Evolutionary conservation across 2,113 vertebrate genomes (phyloP), one percentile per base, ranked within the genome.

Genomic region (Opisthocomus hoazin): DNA sequence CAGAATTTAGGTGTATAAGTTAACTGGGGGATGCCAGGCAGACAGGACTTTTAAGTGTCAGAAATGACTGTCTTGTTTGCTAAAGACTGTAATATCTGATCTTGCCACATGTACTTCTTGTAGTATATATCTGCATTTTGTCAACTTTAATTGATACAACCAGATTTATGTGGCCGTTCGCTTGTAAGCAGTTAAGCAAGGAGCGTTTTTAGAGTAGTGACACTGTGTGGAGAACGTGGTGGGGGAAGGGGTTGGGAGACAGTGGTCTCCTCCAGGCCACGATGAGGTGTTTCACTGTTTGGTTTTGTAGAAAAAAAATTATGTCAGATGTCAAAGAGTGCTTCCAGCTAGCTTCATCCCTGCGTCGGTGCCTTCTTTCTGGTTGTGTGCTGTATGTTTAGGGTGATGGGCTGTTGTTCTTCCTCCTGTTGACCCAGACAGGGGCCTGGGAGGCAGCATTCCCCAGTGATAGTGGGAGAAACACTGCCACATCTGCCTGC

Each of bases 11-110:
- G 11, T 68, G 16, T 43, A 3, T 61, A 53, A 46, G 48, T 51
- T 93, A 56, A 36, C 51, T 16, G 13, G 9, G 23, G 39, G 4
- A 24, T 6, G 2, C 70, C 1, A 4, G 74, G 37, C 0, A 0
- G 45, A 14, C 71, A 71, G 22, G 63, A 79, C 51, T 81, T 81
- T 81, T 12, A 51, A 63, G 36, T 73, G 73, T 64, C 61, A 84
- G 57, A 92, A 86, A 65, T 84, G 57, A 32, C 29, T 43, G 21
- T 65, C 57, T 32, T 64, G 10, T 78, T 68, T 56, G 70, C 43
- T 81, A 56, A 90, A 68, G 51, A 20, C n/a, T 69, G 50, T 84
- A 76, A 90, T 86, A 75, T 56, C 48, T 91, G 57, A 60, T 64
- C 30, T 93, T 3, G 1, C 8, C 21, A 2, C 3, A 2, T 43